Conservation (phyloP, 2,113 vertebrate genomes). For the Piliocolobus tephrosceles region DNA sequence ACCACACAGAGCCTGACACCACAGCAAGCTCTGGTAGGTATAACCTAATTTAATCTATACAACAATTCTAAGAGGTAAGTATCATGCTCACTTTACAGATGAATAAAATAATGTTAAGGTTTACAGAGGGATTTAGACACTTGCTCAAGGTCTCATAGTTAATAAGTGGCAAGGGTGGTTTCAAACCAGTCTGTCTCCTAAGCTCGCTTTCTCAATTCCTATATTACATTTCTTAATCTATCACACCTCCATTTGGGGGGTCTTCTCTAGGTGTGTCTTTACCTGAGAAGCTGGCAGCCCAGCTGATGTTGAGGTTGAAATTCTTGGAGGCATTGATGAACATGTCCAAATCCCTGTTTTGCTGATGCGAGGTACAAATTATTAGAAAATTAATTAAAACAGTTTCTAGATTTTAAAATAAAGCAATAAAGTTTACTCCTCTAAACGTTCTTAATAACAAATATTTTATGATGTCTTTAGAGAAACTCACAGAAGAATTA, state of each 20-base stretch:
- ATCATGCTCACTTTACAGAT: neutral
- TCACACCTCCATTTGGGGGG: neutral
- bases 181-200: constrained; percentile 1
- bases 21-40: neutral
- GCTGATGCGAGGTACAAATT: constrained; percentile 81
- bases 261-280: constrained; percentile 59
- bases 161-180: neutral
- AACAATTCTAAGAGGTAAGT: neutral
- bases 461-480: constrained; percentile 10
- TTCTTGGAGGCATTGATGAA: constrained; percentile 99
- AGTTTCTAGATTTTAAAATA: constrained; percentile 44
- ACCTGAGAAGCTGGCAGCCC: constrained; percentile 98
- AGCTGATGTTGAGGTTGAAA: constrained; percentile 99
- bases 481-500: neutral
- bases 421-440: constrained; percentile 16
- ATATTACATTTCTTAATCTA: neutral
- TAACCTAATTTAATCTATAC: neutral
- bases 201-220: neutral
- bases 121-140: neutral
- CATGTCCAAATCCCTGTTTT: constrained; percentile 98
- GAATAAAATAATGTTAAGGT: neutral
- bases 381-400: constrained; percentile 24
- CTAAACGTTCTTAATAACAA: constrained; percentile 8
- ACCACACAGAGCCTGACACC: neutral
- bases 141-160: neutral